Evolutionary conservation across 1,140 invertebrate species (phyloP).

Genomic region (Pteromalus puparum): DNA sequence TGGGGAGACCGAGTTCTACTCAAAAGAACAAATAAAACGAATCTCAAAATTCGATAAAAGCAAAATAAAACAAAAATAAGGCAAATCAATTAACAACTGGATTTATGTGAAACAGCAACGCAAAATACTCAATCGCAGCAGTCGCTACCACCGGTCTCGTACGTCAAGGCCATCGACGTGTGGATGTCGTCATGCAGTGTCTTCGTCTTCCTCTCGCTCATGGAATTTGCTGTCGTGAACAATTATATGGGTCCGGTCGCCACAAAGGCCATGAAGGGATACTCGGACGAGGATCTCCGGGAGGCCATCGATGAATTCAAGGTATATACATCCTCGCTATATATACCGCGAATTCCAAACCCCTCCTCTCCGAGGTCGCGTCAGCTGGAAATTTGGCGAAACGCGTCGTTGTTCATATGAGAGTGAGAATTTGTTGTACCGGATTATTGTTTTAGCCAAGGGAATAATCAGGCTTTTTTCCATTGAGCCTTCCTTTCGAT

Average conservation of each 20-base stretch:
- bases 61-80: neutral
- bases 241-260: slow-evolving; percentile 93
- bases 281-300: slow-evolving; percentile 88
- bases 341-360: neutral
- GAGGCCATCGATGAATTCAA: slow-evolving; percentile 86
- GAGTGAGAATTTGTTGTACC: too few species aligned
- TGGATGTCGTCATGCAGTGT: slow-evolving; percentile 96
- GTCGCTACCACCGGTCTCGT: slow-evolving; percentile 91
- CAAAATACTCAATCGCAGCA: slow-evolving; percentile 94
- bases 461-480: too few species aligned
- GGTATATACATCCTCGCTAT: slow-evolving; percentile 74
- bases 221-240: slow-evolving; percentile 95
- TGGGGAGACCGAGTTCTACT: neutral
- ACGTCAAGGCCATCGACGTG: slow-evolving; percentile 94
- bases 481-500: too few species aligned
- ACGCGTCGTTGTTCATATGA: too few species aligned
- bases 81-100: neutral
- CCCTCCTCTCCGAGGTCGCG: too few species aligned
- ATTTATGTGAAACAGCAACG: slow-evolving; percentile 78
- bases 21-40: neutral
- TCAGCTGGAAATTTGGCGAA: too few species aligned
- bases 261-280: slow-evolving; percentile 92
- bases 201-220: slow-evolving; percentile 93
- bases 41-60: neutral
- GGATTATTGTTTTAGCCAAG: too few species aligned